phyloP scores from a whole-genome alignment of 2,888 invertebrate species.

The Campaea margaritaria region DNA sequence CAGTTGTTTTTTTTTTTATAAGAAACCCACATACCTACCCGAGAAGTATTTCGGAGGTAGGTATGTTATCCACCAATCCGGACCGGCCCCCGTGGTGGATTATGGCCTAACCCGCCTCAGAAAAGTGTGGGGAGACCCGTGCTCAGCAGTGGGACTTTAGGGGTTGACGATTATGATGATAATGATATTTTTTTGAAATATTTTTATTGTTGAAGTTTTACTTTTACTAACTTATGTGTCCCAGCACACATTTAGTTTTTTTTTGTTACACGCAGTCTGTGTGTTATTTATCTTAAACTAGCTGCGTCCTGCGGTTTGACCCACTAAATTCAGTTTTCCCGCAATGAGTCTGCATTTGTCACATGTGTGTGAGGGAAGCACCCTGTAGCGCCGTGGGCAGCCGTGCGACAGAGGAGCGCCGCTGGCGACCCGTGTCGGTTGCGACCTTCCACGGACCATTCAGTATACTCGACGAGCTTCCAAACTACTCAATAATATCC shows the following conservation, averaged over 20 bases:
- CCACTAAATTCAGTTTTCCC: not conserved
- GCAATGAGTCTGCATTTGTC: not conserved
- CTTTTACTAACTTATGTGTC: too few relatives aligned
- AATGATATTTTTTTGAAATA: too few relatives aligned
- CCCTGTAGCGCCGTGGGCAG: slow-evolving; percentile 35
- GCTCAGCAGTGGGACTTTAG: too few relatives aligned
- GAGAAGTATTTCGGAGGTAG: not conserved
- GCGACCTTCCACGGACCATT: slow-evolving; percentile 44
- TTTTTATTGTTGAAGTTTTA: too few relatives aligned
- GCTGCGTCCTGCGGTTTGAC: too few relatives aligned
- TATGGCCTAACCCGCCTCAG: not conserved
- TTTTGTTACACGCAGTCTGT: too few relatives aligned
- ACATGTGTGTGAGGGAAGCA: slow-evolving; percentile 8
- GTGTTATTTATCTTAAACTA: too few relatives aligned
- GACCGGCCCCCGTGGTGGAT: not conserved
- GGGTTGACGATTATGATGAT: too few relatives aligned
- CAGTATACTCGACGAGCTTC: slow-evolving; percentile 13
- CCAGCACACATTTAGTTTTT: too few relatives aligned
- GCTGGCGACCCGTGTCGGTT: slow-evolving; percentile 54
- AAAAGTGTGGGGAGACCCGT: too few relatives aligned
- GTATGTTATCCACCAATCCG: not conserved
- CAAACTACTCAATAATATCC: slow-evolving; percentile 10
- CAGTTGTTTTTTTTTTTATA: too few relatives aligned
- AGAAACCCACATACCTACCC: too few relatives aligned
- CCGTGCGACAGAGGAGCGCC: slow-evolving; percentile 53